phyloP scores from a whole-genome alignment of 2,797 vertebrate genomes.

The Acropternis orthonyx region DNA sequence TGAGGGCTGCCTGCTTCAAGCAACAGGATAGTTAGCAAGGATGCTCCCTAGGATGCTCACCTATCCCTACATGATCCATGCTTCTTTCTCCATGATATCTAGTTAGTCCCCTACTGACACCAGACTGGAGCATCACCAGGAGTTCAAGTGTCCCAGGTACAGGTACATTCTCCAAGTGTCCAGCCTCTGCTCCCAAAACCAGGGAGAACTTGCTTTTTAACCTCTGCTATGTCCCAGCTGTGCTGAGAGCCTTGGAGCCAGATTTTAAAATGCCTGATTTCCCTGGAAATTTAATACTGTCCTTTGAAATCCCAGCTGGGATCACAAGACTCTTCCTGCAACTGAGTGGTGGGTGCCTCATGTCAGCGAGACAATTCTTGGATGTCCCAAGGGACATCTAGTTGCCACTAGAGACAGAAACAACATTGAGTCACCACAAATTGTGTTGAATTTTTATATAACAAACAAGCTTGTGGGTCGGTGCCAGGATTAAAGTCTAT shows the following conservation, averaged over 20 bases:
- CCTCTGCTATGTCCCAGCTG: neutral
- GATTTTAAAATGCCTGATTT: neutral
- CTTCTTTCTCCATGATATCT: neutral
- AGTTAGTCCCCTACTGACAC: neutral
- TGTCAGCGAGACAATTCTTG: neutral
- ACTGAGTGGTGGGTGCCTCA: neutral
- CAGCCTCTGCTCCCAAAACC: neutral
- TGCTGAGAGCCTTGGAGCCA: neutral
- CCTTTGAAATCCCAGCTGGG: neutral
- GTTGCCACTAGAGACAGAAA: neutral
- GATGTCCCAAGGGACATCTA: neutral
- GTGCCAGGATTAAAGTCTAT: neutral
- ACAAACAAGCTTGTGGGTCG: neutral
- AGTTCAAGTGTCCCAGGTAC: neutral
- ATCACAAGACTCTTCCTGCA: neutral
- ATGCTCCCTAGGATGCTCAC: neutral
- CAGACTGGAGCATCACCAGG: neutral
- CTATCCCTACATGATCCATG: fast-evolving
- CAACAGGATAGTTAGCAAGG: fast-evolving
- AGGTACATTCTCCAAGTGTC: neutral
- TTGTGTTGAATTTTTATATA: neutral
- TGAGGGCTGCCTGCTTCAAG: neutral
- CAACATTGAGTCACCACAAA: neutral
- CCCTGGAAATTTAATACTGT: neutral
- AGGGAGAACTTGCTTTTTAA: neutral